Evolutionary conservation across 2,797 vertebrate species (phyloP), one percentile per base, ranked within the genome.

Genomic region (Harpagifer antarcticus): DNA sequence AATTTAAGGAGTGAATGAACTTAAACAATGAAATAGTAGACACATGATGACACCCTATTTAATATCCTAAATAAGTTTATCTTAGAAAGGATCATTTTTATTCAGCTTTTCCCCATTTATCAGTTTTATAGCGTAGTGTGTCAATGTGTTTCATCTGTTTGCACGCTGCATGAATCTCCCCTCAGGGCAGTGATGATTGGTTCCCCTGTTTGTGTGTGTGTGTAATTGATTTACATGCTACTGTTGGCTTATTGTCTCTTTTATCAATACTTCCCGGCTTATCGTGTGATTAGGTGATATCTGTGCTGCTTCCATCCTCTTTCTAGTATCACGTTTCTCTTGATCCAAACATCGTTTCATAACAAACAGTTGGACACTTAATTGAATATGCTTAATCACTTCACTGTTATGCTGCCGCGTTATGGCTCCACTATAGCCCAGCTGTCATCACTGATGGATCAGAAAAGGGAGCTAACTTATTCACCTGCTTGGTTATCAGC

Each of bases 231-330:
- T 71, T 42, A 49, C 53, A 69, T 53, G 56, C 56, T 74, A 17
- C 31, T 16, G 49, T 43, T 68, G 63, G 52, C 19, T 59, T 59
- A 52, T 72, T 68, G 45, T 79, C 78, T 62, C 14, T 50, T 82
- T 37, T 84, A 90, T 89, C 87, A 78, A 84, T 92, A 82, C 53
- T 60, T 67, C 72, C 90, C 80, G 76, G 44, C 2, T 0, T 55
- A 44, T 15, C 23, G 23, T 56, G 68, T 65, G 54, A 58, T 78
- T 73, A 61, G 77, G 72, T 69, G 72, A 82, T 75, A 72, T 78
- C 65, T 75, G 56, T 52, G 55, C 20, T 42, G n/a, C 63, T 56
- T 72, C 44, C 62, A 61, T 45, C 23, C 49, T 58, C 8, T 48
- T 40, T 50, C 37, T 31, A 37, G 5, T 9, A 37, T 37, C 33